phyloP scores from a whole-genome alignment of 2,888 invertebrate species.

The Kryphioiulus occultus region DNA sequence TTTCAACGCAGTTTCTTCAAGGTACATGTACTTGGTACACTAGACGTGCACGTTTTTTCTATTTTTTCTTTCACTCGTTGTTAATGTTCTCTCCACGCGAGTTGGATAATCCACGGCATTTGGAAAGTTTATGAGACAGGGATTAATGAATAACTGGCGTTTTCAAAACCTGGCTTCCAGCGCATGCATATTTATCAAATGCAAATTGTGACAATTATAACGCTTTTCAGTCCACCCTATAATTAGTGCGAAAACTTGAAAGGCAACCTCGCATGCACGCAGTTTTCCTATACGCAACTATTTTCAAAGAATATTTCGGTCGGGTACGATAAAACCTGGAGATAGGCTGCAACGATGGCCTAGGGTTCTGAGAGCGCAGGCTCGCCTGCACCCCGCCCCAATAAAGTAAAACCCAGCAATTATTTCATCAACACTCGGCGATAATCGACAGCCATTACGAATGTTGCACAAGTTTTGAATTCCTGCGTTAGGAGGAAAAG shows the following conservation, averaged over 20 bases:
- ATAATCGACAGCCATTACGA: constrained; percentile 36
- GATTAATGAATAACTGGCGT: constrained; percentile 39
- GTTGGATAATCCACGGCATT: constrained; percentile 20
- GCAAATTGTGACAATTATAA: constrained; percentile 48
- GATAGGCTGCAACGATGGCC: constrained; percentile 15
- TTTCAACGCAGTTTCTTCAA: neutral
- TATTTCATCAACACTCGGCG: constrained; percentile 50
- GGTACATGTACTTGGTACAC: neutral
- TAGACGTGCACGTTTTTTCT: neutral
- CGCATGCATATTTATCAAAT: constrained; percentile 45
- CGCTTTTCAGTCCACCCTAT: constrained; percentile 46
- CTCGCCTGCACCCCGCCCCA: constrained; percentile 43
- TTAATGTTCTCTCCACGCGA: neutral
- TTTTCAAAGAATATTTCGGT: neutral
- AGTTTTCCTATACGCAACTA: neutral
- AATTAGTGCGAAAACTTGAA: constrained; percentile 33
- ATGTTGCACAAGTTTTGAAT: constrained; percentile 32
- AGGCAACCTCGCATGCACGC: neutral
- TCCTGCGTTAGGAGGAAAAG: neutral
- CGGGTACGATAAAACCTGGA: neutral
- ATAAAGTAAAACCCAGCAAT: constrained; percentile 48
- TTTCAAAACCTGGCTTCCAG: constrained; percentile 35
- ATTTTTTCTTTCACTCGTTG: neutral
- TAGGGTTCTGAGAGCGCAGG: constrained; percentile 39
- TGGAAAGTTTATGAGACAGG: constrained; percentile 41